phyloP scores from a whole-genome alignment of 2,113 vertebrate genomes.

The Zosterops hypoxanthus region DNA sequence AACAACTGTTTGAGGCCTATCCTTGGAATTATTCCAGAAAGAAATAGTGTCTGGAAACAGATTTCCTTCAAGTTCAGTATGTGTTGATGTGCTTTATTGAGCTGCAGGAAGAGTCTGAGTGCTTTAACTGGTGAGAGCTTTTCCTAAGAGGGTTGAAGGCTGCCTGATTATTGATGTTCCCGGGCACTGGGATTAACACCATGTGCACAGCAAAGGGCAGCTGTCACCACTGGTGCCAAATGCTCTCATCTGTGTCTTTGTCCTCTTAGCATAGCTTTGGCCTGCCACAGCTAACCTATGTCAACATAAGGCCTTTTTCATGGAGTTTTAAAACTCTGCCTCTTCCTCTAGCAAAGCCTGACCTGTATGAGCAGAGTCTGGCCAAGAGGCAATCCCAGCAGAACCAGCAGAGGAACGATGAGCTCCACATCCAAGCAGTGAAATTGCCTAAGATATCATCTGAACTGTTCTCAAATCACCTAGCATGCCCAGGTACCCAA shows the following conservation, averaged over 20 bases:
- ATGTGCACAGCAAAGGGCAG: rapidly evolving
- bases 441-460: not conserved
- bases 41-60: not conserved
- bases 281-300: not conserved
- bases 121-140: not conserved
- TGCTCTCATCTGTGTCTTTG: not conserved
- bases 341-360: not conserved
- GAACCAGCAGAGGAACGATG: not conserved
- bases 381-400: not conserved
- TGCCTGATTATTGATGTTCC: not conserved
- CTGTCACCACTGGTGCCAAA: not conserved
- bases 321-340: not conserved
- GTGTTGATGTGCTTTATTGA: not conserved
- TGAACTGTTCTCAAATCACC: not conserved
- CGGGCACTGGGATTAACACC: rapidly evolving
- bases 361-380: not conserved
- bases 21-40: not conserved
- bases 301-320: not conserved
- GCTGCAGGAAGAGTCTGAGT: not conserved
- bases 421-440: not conserved
- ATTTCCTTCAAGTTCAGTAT: not conserved
- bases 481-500: not conserved
- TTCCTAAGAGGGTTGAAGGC: not conserved
- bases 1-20: not conserved
- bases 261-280: not conserved